Evolutionary conservation across 1,140 invertebrate species (phyloP).

Genomic region (Chelonus insularis): DNA sequence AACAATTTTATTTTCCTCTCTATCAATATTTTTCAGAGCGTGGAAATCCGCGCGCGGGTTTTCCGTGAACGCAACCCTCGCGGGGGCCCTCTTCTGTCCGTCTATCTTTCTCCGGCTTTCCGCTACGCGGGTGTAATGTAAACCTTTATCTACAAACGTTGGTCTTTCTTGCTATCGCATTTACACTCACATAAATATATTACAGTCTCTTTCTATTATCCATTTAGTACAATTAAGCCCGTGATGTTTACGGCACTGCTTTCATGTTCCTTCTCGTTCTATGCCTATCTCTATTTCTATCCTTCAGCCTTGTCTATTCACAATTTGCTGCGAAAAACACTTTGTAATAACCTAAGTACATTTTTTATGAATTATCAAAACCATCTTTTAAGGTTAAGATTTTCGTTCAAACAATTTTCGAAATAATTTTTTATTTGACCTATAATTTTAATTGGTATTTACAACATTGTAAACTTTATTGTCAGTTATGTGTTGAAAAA

Average conservation of each 20-base stretch:
- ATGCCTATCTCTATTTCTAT: slow-evolving; percentile 8
- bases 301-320: background rate
- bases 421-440: no score
- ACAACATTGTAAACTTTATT: background rate
- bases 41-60: slow-evolving; percentile 24
- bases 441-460: no score
- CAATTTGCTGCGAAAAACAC: no score
- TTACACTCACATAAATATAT: background rate
- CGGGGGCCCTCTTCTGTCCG: slow-evolving; percentile 8
- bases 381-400: slow-evolving; percentile 7
- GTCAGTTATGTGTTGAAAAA: background rate
- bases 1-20: background rate
- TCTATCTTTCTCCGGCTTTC: slow-evolving; percentile 13
- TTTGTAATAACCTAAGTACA: no score
- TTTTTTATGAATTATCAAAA: background rate
- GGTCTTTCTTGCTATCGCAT: background rate
- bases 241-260: slow-evolving; percentile 41
- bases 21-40: slow-evolving; percentile 4
- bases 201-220: background rate
- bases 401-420: no score
- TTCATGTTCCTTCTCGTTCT: background rate
- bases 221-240: slow-evolving; percentile 32
- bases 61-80: slow-evolving; percentile 24
- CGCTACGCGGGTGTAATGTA: slow-evolving; percentile 17
- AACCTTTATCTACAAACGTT: background rate